phyloP scores from a whole-genome alignment of 2,888 invertebrate species.

The Plebejus melissa region DNA sequence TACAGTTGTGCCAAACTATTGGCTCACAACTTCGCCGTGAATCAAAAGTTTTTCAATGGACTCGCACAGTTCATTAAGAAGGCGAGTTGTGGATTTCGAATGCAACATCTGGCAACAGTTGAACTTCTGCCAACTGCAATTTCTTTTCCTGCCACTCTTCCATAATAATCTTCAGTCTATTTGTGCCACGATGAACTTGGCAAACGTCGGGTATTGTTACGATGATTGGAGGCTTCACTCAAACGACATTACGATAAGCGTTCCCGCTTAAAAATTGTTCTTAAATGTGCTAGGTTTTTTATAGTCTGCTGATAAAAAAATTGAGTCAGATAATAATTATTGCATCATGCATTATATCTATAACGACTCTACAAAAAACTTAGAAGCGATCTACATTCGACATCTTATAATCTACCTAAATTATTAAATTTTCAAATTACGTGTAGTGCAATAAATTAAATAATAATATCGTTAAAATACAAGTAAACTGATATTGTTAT shows the following conservation, averaged over 20 bases:
- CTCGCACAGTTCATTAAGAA: slow-evolving; percentile 23
- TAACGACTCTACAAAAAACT: too few relatives aligned
- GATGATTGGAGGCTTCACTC: slow-evolving; percentile 26
- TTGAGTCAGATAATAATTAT: too few relatives aligned
- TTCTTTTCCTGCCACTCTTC: slow-evolving; percentile 43
- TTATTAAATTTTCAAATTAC: too few relatives aligned
- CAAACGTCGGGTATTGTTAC: slow-evolving; percentile 32
- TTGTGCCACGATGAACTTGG: slow-evolving; percentile 43
- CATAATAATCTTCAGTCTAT: slow-evolving; percentile 51
- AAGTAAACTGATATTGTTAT: too few relatives aligned
- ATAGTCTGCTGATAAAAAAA: too few relatives aligned
- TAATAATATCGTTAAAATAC: too few relatives aligned
- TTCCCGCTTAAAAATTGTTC: background rate
- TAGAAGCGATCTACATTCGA: too few relatives aligned
- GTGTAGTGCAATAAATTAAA: too few relatives aligned
- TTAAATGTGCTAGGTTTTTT: background rate
- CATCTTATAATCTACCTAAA: too few relatives aligned
- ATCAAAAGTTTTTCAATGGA: slow-evolving; percentile 21
- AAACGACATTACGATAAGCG: slow-evolving; percentile 12
- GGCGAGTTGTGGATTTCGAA: slow-evolving; percentile 38
- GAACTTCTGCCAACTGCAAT: slow-evolving; percentile 63
- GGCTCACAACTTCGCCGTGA: slow-evolving; percentile 3
- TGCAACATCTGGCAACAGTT: slow-evolving; percentile 50
- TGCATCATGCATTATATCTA: too few relatives aligned
- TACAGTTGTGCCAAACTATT: slow-evolving; percentile 14